Evolutionary conservation across 2,797 vertebrate species (phyloP), one percentile per base, ranked within the genome.

Genomic region (Anguilla obscura): DNA sequence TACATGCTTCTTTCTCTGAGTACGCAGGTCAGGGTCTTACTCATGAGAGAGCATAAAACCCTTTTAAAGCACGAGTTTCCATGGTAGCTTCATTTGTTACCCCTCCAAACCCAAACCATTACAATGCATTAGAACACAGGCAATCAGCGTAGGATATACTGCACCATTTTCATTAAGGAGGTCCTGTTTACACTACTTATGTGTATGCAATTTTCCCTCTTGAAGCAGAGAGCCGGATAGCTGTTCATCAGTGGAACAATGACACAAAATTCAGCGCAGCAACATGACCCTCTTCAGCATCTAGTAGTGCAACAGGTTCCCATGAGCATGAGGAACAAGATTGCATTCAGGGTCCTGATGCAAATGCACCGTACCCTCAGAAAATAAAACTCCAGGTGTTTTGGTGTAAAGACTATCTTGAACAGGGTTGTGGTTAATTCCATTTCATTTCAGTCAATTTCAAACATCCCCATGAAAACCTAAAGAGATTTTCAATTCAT

Each of bases 51-150:
- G 88, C 85, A 52, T 86, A 91, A 69, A 84, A 90, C 87, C 84
- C 80, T 92, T 60, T 90, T 90, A 40, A 93, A 93, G 87, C 87
- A 93, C 85, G 16, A 82, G 93, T 92, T 95, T 92, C 91, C 89
- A 94, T 89, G 91, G 93, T 87, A 95, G 94, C 92, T 30, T 92
- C 90, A 87, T 90, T 88, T 85, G 88, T 91, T 88, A 86, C 80
- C 89, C 87, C 85, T 92, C 90, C 83, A 91, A 88, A 88, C 93
- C 91, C 16, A 9, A 48, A 14, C 18, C 27, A 76, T 27, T 27
- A 33, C 76, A 80, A 21, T 48, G 40, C 36, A 80, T 80, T 45
- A 45, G 36, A 80, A 48, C 21, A 24, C 45, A 50, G 40, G 21
- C 24, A 82, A 50, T 82, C 24, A 2, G 79, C 12, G 36, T 14